phyloP scores from a whole-genome alignment of 2,888 invertebrate species.

The Xestia xanthographa region DNA sequence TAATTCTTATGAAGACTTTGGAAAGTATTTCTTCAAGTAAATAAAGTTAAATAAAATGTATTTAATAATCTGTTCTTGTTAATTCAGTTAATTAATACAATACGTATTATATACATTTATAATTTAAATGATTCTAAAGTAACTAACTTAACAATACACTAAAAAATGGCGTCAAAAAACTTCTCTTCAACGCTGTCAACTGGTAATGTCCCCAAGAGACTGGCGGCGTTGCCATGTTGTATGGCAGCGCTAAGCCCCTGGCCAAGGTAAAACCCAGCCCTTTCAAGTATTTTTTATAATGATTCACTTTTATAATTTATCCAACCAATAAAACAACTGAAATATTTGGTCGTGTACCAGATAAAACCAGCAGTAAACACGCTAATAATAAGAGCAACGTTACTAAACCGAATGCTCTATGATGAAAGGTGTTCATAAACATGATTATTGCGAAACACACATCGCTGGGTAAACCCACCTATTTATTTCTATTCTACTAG shows the following conservation, averaged over 20 bases:
- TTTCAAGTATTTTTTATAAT: constrained; percentile 7
- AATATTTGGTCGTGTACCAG: neutral
- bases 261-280: too few relatives aligned
- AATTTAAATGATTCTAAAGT: too few relatives aligned
- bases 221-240: too few relatives aligned
- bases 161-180: too few relatives aligned
- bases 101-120: too few relatives aligned
- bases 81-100: too few relatives aligned
- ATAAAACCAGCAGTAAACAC: constrained; percentile 3
- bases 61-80: too few relatives aligned
- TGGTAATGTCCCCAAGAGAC: too few relatives aligned
- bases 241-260: too few relatives aligned
- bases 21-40: neutral
- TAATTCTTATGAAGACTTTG: constrained; percentile 25
- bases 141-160: too few relatives aligned
- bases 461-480: constrained; percentile 46
- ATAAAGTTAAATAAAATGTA: too few relatives aligned
- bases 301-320: constrained; percentile 7
- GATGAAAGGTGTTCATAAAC: constrained; percentile 38
- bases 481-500: constrained; percentile 70
- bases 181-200: too few relatives aligned
- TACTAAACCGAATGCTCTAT: constrained; percentile 8
- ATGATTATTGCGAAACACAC: constrained; percentile 48
- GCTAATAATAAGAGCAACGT: constrained; percentile 27
- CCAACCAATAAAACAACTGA: neutral